Evolutionary conservation across 2,888 invertebrate species (phyloP).

Genomic region (Scaptomyza parva): DNA sequence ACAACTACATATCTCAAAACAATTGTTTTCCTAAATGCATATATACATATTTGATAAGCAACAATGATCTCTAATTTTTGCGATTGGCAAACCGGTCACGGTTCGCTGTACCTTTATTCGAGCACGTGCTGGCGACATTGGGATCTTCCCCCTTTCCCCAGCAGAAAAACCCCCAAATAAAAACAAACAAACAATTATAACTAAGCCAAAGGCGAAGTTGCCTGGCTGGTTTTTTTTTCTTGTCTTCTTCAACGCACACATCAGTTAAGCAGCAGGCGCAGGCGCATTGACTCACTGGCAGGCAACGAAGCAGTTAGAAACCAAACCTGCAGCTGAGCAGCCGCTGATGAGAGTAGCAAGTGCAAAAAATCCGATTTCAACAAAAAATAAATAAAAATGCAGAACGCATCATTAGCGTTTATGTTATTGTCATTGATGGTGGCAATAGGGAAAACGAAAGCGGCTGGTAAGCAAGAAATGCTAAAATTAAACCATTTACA

Average conservation of each 20-base stretch:
- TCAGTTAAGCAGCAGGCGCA: constrained; percentile 20
- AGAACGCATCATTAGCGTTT: constrained; percentile 1
- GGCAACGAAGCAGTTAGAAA: constrained; percentile 29
- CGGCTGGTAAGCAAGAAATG: constrained; percentile 14
- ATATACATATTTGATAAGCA: constrained; percentile 8
- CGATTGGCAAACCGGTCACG: constrained; percentile 32
- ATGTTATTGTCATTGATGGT: constrained; percentile 7
- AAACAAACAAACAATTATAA: constrained; percentile 14
- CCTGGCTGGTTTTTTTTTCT: constrained; percentile 54
- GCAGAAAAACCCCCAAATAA: constrained; percentile 12
- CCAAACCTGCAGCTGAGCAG: constrained; percentile 33
- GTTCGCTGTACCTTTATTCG: constrained; percentile 26
- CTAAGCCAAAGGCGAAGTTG: constrained; percentile 36
- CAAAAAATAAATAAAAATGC: constrained; percentile 17
- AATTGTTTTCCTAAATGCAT: constrained; percentile 5
- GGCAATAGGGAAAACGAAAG: background rate
- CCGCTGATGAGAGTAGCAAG: constrained; percentile 10
- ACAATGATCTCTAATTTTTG: background rate
- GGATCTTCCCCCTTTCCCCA: background rate
- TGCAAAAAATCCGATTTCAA: background rate
- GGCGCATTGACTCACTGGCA: constrained; percentile 17
- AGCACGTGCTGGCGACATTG: constrained; percentile 36
- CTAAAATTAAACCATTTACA: background rate
- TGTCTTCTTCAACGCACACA: constrained; percentile 6
- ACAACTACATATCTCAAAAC: constrained; percentile 17